phyloP scores from a whole-genome alignment of 2,888 invertebrate genomes.

The Odontothrips loti region DNA sequence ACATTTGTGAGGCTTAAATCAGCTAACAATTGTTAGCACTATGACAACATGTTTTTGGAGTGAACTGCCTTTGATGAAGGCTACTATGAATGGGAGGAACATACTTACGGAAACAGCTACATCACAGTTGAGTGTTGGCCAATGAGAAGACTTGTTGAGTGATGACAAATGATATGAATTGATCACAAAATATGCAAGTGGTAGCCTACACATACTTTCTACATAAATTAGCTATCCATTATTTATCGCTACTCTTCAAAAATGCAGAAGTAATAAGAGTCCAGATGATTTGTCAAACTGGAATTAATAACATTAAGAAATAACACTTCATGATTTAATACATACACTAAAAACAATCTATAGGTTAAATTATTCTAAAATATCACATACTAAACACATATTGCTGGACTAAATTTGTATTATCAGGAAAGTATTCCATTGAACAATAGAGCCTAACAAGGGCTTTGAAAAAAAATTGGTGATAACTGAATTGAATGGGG shows the following conservation, averaged over 20 bases:
- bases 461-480: no score
- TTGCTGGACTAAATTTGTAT: neutral
- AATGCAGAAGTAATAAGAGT: no score
- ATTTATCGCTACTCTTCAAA: neutral
- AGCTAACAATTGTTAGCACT: no score
- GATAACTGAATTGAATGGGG: no score
- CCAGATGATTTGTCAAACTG: no score
- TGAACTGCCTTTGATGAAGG: no score
- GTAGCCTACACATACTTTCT: neutral
- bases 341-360: neutral
- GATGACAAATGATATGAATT: constrained; percentile 1
- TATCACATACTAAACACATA: constrained; percentile 27
- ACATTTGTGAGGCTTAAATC: no score
- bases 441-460: neutral
- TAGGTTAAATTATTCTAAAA: neutral
- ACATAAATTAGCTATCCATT: neutral
- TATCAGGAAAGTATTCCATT: neutral
- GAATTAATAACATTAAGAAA: no score
- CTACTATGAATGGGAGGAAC: neutral
- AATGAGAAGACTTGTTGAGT: constrained; percentile 13
- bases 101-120: no score
- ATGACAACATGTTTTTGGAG: no score
- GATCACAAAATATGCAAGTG: constrained; percentile 13
- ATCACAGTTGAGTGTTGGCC: neutral
- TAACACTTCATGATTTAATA: no score